phyloP scores from a whole-genome alignment of 1,140 invertebrate species.

The Eubasilissa regina region DNA sequence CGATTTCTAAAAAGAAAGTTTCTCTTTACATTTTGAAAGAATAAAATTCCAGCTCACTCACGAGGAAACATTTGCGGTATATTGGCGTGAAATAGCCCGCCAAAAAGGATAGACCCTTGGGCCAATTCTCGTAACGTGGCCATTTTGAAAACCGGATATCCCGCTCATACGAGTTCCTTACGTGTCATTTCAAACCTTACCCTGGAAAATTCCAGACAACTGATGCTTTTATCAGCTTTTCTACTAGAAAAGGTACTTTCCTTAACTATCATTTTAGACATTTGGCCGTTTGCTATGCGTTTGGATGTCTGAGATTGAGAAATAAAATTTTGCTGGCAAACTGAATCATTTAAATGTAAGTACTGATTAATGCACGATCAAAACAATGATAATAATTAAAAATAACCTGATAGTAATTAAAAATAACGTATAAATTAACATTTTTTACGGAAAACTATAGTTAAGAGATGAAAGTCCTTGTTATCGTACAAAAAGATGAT shows the following conservation, averaged over 20 bases:
- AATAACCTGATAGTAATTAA: no score
- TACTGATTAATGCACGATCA: no score
- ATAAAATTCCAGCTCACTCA: conserved; percentile 23
- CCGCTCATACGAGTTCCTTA: conserved; percentile 8
- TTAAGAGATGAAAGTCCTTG: no score
- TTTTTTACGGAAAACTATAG: no score
- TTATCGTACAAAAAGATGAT: no score
- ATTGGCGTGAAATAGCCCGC: conserved; percentile 21
- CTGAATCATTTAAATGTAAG: no score
- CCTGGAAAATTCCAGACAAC: conserved; percentile 20
- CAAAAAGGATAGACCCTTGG: conserved; percentile 6
- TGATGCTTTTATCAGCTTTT: not conserved
- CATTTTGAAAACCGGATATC: conserved; percentile 39
- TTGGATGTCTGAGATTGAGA: no score
- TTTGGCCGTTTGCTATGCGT: not conserved
- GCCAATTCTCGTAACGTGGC: conserved; percentile 33
- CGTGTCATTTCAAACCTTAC: conserved; percentile 26
- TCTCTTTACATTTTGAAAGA: not conserved
- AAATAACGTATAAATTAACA: no score
- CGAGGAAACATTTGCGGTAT: conserved; percentile 21
- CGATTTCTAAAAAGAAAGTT: not conserved
- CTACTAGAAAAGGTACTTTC: no score
- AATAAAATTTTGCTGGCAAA: no score
- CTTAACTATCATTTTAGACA: no score
- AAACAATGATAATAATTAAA: no score